Evolutionary conservation across 2,797 vertebrate genomes (phyloP).

Genomic region (Lithobates sylvaticus): DNA sequence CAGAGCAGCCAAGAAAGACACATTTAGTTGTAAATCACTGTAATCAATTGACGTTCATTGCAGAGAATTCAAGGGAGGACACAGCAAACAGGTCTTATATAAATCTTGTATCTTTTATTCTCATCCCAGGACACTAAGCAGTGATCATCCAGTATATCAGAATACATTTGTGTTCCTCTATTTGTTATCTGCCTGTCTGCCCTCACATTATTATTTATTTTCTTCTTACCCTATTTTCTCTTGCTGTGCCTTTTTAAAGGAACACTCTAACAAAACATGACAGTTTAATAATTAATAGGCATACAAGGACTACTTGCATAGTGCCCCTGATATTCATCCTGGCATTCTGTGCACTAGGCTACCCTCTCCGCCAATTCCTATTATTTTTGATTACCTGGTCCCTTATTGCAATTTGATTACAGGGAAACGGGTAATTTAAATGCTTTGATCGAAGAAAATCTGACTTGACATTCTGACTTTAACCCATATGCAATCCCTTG

Average conservation of each 20-base stretch:
- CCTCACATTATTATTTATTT: neutral
- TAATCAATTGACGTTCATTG: slow-evolving; percentile 52
- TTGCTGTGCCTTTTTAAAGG: neutral
- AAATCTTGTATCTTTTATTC: slow-evolving; percentile 38
- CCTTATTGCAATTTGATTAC: too few relatives aligned
- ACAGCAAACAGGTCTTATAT: slow-evolving; percentile 10
- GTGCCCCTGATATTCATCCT: too few relatives aligned
- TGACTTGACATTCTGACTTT: too few relatives aligned
- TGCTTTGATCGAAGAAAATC: too few relatives aligned
- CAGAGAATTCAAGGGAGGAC: slow-evolving; percentile 17
- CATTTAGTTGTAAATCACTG: slow-evolving; percentile 30
- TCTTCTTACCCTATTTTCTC: neutral
- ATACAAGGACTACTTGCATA: too few relatives aligned
- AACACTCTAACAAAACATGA: too few relatives aligned
- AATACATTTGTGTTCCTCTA: slow-evolving; percentile 40
- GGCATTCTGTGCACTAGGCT: too few relatives aligned
- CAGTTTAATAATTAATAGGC: too few relatives aligned
- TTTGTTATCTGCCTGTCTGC: slow-evolving; percentile 8
- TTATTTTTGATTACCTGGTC: too few relatives aligned
- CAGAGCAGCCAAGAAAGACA: slow-evolving; percentile 25
- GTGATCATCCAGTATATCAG: slow-evolving; percentile 14
- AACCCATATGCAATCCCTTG: too few relatives aligned
- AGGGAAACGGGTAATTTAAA: too few relatives aligned
- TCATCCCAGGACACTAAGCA: slow-evolving; percentile 28
- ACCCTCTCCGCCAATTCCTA: too few relatives aligned